phyloP scores from a whole-genome alignment of 2,113 vertebrate species.

The Petaurus breviceps region DNA sequence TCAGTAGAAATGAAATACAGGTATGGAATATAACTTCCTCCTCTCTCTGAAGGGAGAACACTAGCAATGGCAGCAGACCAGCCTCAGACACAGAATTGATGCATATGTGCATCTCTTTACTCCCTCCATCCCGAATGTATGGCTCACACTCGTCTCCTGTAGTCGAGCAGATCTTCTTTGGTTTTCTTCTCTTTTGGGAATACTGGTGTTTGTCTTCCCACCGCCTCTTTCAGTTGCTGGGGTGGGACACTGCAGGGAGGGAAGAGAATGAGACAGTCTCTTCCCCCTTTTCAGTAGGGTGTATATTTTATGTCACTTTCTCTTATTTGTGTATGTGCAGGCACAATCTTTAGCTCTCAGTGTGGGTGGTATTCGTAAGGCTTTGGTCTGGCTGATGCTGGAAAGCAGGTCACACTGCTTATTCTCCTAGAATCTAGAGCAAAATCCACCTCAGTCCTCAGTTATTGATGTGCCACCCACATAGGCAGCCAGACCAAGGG shows the following conservation, averaged over 20 bases:
- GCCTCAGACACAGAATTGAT: background rate
- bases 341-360: background rate
- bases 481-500: background rate
- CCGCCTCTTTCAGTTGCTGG: background rate
- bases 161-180: background rate
- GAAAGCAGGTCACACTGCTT: background rate
- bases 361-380: background rate
- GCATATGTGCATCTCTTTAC: background rate
- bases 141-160: conserved; percentile 34
- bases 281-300: background rate
- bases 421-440: background rate
- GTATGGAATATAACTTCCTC: background rate
- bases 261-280: background rate
- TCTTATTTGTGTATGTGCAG: background rate
- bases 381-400: background rate
- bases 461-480: background rate
- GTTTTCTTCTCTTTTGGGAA: background rate
- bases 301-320: background rate
- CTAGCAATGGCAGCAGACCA: background rate
- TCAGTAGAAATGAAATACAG: background rate
- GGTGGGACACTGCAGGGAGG: background rate
- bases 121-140: background rate
- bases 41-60: background rate
- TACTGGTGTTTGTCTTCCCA: background rate
- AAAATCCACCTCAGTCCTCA: background rate